A percentile compares a stretch with the other conserved stretches of the same genome.
These are phyloP conservation scores for Aythya baeri DNA, from an alignment of 2,113 vertebrate species.

Conservation along the genomic window DNA sequence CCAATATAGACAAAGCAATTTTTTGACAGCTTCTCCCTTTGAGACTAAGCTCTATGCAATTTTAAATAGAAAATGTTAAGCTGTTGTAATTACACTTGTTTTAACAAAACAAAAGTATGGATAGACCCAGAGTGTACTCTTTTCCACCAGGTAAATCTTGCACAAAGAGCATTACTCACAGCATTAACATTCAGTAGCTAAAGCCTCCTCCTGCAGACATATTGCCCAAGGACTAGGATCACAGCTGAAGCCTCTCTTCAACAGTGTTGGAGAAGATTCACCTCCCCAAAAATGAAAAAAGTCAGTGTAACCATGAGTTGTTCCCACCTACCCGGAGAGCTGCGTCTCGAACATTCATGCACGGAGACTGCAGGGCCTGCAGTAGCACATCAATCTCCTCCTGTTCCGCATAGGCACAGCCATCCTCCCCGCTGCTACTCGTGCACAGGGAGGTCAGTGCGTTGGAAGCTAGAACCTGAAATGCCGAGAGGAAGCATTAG, in stretches of 20 bases:
- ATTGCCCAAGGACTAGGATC: not conserved
- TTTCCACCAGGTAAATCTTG: not conserved
- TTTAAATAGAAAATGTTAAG: not conserved
- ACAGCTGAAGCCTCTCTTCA: not conserved
- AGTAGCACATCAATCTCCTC: slow-evolving; percentile 92
- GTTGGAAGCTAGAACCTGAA: slow-evolving; percentile 90
- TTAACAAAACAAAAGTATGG: not conserved
- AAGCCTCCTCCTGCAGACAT: not conserved
- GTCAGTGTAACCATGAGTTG: not conserved
- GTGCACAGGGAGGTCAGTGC: slow-evolving; percentile 87
- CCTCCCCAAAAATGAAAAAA: not conserved
- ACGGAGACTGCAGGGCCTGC: slow-evolving; percentile 86
- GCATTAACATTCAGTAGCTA: not conserved
- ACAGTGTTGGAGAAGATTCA: not conserved
- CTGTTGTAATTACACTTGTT: not conserved
- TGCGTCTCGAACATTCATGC: slow-evolving; percentile 92
- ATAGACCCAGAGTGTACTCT: not conserved
- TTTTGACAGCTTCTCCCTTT: not conserved
- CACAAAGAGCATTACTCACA: not conserved
- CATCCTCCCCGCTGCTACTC: slow-evolving; percentile 87
- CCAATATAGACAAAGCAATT: not conserved
- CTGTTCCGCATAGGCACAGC: slow-evolving; percentile 94
- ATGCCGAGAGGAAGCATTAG: not conserved
- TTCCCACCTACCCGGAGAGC: slow-evolving; percentile 86
- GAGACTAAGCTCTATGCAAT: not conserved